Conservation (phyloP, 2,797 vertebrate species). For the Mormyrus hasselquistii region DNA sequence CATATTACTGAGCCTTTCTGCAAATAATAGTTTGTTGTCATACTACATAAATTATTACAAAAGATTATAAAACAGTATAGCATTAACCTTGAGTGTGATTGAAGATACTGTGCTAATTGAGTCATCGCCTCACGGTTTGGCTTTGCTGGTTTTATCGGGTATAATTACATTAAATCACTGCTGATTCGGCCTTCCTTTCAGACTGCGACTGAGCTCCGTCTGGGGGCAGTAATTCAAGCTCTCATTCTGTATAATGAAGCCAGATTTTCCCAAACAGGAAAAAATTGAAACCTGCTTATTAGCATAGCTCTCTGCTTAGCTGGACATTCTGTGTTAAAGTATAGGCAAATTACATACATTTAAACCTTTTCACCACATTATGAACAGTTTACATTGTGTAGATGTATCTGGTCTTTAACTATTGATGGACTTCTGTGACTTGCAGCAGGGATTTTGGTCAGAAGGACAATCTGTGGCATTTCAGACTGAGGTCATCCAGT, state of each 20-base stretch:
- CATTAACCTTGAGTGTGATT: constrained; percentile 2
- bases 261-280: not conserved
- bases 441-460: not conserved
- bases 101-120: not conserved
- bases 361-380: not conserved
- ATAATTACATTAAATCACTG: not conserved
- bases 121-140: not conserved
- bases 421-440: not conserved
- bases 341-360: not conserved
- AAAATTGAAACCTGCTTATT: not conserved
- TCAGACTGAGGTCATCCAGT: not conserved
- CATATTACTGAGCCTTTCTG: not conserved
- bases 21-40: constrained; percentile 1
- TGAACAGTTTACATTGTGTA: not conserved
- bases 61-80: not conserved
- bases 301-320: not conserved
- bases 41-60: not conserved
- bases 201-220: not conserved
- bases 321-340: not conserved
- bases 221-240: not conserved
- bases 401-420: not conserved
- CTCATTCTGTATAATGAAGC: not conserved
- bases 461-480: not conserved
- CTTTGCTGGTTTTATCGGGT: not conserved
- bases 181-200: not conserved